phyloP scores from a whole-genome alignment of 2,113 vertebrate genomes.

The Recurvirostra avosetta region DNA sequence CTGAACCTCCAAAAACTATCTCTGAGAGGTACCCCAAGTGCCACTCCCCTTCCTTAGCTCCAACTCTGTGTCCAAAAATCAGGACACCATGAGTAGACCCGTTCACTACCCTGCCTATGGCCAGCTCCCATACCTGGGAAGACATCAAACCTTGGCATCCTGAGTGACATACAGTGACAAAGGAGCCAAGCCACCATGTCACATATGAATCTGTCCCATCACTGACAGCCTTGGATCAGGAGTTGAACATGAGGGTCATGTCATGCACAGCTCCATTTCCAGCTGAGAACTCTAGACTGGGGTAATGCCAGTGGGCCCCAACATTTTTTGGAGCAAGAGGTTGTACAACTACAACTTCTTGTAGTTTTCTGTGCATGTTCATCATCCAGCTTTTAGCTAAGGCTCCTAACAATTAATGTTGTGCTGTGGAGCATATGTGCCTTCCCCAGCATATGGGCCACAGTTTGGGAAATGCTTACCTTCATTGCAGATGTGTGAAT shows the following conservation, averaged over 20 bases:
- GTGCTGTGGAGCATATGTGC: rapidly evolving
- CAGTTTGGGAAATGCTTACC: background rate
- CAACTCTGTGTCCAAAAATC: background rate
- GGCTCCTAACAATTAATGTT: background rate
- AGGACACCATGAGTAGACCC: background rate
- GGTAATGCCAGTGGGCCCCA: background rate
- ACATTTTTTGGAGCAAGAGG: background rate
- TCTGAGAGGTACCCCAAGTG: background rate
- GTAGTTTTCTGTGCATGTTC: rapidly evolving
- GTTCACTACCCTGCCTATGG: rapidly evolving
- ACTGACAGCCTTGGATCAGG: background rate
- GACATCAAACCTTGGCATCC: background rate
- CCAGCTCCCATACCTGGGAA: background rate
- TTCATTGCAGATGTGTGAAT: background rate
- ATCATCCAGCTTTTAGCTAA: background rate
- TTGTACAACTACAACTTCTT: background rate
- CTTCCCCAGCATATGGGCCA: background rate
- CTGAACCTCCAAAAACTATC: background rate
- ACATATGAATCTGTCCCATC: background rate
- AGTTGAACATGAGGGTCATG: background rate
- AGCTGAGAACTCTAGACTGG: background rate
- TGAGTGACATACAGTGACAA: background rate
- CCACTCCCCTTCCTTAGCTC: background rate
- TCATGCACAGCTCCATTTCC: background rate
- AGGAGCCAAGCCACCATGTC: background rate